Evolutionary conservation across 2,888 invertebrate species (phyloP).

Genomic region (Cetonia aurata): DNA sequence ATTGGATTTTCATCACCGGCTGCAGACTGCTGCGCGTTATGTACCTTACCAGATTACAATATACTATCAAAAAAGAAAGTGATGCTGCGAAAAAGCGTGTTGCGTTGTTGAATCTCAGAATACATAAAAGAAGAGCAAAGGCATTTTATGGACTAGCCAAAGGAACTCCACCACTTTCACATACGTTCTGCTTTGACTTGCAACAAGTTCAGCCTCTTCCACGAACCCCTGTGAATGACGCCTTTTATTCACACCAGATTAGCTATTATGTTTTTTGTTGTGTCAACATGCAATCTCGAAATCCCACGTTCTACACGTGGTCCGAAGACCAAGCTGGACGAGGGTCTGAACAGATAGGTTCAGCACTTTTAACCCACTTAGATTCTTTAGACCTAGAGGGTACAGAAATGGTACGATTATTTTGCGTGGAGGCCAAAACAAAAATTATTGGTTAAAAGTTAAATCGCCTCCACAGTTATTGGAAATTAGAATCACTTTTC

Average conservation of each 20-base stretch:
- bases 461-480: constrained; percentile 34
- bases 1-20: too few relatives aligned
- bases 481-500: constrained; percentile 34
- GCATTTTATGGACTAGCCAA: too few relatives aligned
- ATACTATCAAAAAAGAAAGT: too few relatives aligned
- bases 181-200: constrained; percentile 43
- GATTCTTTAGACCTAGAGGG: constrained; percentile 29
- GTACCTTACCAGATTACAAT: too few relatives aligned
- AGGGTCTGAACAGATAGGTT: constrained; percentile 43
- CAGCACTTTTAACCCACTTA: constrained; percentile 37
- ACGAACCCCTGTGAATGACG: constrained; percentile 33
- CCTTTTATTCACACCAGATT: constrained; percentile 44
- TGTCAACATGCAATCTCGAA: not conserved
- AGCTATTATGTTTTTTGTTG: constrained; percentile 30
- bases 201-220: constrained; percentile 46
- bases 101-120: too few relatives aligned
- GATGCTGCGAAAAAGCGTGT: too few relatives aligned
- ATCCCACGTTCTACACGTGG: constrained; percentile 36
- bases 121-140: too few relatives aligned
- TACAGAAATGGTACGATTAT: constrained; percentile 26
- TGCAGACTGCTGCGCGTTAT: too few relatives aligned
- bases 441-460: constrained; percentile 33
- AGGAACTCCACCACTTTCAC: too few relatives aligned
- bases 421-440: constrained; percentile 37
- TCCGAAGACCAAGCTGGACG: constrained; percentile 41